Percentiles rank a stretch among this genome's conserved stretches.
phyloP scores from a whole-genome alignment of 2,113 vertebrate species.

The Podarcis cretensis region DNA sequence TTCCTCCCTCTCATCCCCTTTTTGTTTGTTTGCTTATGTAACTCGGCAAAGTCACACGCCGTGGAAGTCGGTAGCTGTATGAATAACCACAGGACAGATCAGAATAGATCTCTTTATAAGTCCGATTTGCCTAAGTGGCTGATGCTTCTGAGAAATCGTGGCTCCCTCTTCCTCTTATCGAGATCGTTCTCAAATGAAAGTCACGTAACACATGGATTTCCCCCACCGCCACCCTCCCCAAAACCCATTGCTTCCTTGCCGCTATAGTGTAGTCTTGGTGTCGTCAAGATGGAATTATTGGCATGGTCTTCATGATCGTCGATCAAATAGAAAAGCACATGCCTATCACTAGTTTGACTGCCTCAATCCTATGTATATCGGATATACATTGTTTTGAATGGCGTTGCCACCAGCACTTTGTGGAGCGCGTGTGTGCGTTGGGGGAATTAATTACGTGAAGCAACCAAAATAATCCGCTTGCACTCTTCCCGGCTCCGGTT shows the following conservation, averaged over 20 bases:
- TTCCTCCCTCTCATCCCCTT: too few relatives aligned
- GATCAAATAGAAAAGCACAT: background rate
- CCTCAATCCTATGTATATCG: background rate
- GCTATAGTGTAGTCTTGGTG: background rate
- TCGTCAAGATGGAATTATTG: background rate
- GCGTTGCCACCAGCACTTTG: background rate
- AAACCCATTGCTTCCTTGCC: background rate
- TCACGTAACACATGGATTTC: too few relatives aligned
- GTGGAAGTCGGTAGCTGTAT: background rate
- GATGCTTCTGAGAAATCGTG: background rate
- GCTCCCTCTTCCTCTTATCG: background rate
- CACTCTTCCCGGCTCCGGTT: background rate
- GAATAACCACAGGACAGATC: too few relatives aligned
- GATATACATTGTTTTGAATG: background rate
- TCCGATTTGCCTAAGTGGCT: background rate
- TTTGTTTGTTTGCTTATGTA: background rate
- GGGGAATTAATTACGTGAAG: background rate
- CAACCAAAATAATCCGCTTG: background rate
- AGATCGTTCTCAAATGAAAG: too few relatives aligned
- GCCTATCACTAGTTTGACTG: background rate
- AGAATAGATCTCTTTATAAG: background rate
- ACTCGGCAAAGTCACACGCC: background rate
- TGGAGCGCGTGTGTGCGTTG: background rate
- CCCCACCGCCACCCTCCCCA: background rate
- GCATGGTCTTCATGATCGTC: background rate